These are phyloP conservation scores for Fissipunctia ypsillon DNA, from an alignment of 2,888 invertebrate genomes.

Conservation along the genomic window DNA sequence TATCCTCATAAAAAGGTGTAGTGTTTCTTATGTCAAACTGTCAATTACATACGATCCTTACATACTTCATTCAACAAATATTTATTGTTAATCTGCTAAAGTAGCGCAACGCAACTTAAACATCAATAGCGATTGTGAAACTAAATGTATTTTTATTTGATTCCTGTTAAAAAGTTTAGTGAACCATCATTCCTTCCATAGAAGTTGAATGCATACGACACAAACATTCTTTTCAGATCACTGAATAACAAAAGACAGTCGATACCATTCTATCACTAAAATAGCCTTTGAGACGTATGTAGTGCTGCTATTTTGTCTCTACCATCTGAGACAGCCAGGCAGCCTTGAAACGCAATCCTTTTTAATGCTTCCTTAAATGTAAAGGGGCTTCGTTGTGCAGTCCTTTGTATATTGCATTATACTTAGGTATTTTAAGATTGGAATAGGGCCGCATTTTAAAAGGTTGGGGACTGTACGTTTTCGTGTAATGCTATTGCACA, in stretches of 20 bases:
- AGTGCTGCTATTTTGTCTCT: background rate
- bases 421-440: background rate
- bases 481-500: no score
- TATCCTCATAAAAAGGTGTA: no score
- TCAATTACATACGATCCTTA: no score
- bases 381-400: slow-evolving; percentile 5
- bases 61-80: background rate
- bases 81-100: background rate
- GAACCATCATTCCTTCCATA: background rate
- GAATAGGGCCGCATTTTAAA: background rate
- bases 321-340: slow-evolving; percentile 1
- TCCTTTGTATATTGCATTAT: background rate
- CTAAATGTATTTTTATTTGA: background rate
- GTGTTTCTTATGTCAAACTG: no score
- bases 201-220: background rate
- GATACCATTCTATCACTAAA: background rate
- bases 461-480: no score
- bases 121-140: background rate
- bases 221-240: background rate
- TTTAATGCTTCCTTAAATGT: slow-evolving; percentile 16
- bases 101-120: background rate
- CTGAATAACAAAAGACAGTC: background rate
- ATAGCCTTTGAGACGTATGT: background rate
- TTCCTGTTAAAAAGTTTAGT: background rate
- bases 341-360: slow-evolving; percentile 20